Percentiles rank a stretch among this genome's conserved stretches.
Conservation (phyloP, 92 coral and sea anemone species). For the Porites lobata region DNA sequence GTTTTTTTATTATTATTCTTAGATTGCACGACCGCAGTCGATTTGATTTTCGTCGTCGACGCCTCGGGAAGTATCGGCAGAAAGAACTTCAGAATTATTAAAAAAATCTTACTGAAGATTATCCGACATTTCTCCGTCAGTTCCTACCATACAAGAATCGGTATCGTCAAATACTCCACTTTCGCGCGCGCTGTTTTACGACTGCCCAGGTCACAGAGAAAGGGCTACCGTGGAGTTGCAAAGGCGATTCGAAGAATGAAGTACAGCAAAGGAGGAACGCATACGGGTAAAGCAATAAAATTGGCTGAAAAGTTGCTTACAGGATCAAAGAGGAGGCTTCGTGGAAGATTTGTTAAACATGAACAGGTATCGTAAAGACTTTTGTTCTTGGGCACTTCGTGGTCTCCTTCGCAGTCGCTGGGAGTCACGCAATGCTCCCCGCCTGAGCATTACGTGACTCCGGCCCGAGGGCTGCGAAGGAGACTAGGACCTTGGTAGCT, state of each 20-base stretch:
- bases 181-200: not conserved
- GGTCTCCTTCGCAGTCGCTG: too few relatives aligned
- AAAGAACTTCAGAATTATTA: not conserved
- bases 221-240: not conserved
- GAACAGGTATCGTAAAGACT: constrained; percentile 8
- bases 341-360: not conserved
- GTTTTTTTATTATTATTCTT: not conserved
- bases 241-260: not conserved
- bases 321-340: not conserved
- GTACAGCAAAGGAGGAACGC: constrained; percentile 13
- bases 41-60: constrained; percentile 37
- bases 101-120: not conserved
- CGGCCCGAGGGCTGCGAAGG: too few relatives aligned
- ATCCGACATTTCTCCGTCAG: constrained; percentile 39
- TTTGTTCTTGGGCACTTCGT: not conserved
- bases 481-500: too few relatives aligned
- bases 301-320: constrained; percentile 10
- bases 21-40: constrained; percentile 46
- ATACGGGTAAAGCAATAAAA: constrained; percentile 22
- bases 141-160: constrained; percentile 5
- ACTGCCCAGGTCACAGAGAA: not conserved
- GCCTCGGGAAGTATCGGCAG: constrained; percentile 41
- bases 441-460: too few relatives aligned
- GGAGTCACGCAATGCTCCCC: too few relatives aligned
- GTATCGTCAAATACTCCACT: constrained; percentile 25